phyloP scores from a whole-genome alignment of 1,140 invertebrate species.

The Drosophila parabipectinata region DNA sequence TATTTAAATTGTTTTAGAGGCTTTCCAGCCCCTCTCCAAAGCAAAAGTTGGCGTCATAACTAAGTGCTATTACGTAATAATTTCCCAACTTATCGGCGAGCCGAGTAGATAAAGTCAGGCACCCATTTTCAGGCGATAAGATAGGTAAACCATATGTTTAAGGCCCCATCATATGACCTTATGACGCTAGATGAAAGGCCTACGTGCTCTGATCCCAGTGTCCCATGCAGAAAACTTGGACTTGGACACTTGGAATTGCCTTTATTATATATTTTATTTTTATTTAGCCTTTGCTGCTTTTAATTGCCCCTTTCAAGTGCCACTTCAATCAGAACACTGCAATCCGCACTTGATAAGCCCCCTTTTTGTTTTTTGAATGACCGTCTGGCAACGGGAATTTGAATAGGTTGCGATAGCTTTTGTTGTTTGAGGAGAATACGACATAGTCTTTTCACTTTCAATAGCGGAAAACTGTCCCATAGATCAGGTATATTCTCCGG shows the following conservation, averaged over 20 bases:
- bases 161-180: constrained; percentile 33
- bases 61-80: constrained; percentile 16
- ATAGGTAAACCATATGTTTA: constrained; percentile 41
- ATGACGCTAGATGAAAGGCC: constrained; percentile 28
- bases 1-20: neutral
- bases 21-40: neutral
- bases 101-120: constrained; percentile 20
- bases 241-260: constrained; percentile 12
- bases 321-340: constrained; percentile 38
- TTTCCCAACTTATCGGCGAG: constrained; percentile 15
- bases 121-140: constrained; percentile 28
- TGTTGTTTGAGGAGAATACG: constrained; percentile 23
- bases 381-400: constrained; percentile 21
- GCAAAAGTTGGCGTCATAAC: constrained; percentile 15
- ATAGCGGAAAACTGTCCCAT: constrained; percentile 34
- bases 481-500: constrained; percentile 46
- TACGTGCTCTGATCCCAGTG: constrained; percentile 51
- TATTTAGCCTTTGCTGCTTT: neutral
- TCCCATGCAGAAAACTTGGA: constrained; percentile 36
- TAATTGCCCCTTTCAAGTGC: constrained; percentile 41
- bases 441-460: constrained; percentile 59
- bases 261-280: constrained; percentile 1
- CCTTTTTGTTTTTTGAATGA: neutral
- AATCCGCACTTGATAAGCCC: constrained; percentile 6
- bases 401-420: constrained; percentile 25